A percentile compares a stretch with the other conserved stretches of the same genome.
phyloP scores from a whole-genome alignment of 1,140 invertebrate species.

The Gonatopus flavifemur region DNA sequence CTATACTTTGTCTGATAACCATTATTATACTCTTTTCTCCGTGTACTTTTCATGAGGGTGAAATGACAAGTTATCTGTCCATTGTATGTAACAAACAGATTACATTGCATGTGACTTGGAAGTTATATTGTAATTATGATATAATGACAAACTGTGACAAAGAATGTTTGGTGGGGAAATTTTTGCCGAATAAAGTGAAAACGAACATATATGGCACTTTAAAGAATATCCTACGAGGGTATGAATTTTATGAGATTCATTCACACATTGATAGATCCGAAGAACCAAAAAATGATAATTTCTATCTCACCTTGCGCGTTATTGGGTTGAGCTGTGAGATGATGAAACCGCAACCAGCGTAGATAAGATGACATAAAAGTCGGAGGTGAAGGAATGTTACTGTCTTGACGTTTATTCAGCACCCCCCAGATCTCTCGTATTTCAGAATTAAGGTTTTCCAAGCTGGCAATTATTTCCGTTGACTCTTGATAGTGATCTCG shows the following conservation, averaged over 20 bases:
- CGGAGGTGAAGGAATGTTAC: constrained; percentile 59
- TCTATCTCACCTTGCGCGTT: constrained; percentile 39
- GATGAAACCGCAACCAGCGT: constrained; percentile 60
- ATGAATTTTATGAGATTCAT: constrained; percentile 3
- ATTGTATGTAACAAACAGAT: too few relatives aligned
- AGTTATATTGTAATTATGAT: too few relatives aligned
- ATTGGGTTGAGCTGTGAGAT: constrained; percentile 40
- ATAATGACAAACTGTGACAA: too few relatives aligned
- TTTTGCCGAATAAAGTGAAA: too few relatives aligned
- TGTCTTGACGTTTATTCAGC: constrained; percentile 65
- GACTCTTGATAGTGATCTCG: constrained; percentile 63
- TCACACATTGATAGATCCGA: neutral
- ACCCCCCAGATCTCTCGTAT: constrained; percentile 73
- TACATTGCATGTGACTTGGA: too few relatives aligned
- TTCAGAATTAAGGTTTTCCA: constrained; percentile 72
- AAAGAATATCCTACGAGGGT: too few relatives aligned
- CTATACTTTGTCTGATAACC: too few relatives aligned
- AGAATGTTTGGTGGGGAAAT: too few relatives aligned
- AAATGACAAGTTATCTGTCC: too few relatives aligned
- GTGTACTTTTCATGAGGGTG: too few relatives aligned
- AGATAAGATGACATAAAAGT: constrained; percentile 64
- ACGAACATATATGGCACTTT: neutral
- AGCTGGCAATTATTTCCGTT: constrained; percentile 69
- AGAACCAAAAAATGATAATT: neutral
- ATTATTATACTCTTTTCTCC: too few relatives aligned